Evolutionary conservation across 2,888 invertebrate species (phyloP).

Genomic region (Coronaproctus castanopsis): DNA sequence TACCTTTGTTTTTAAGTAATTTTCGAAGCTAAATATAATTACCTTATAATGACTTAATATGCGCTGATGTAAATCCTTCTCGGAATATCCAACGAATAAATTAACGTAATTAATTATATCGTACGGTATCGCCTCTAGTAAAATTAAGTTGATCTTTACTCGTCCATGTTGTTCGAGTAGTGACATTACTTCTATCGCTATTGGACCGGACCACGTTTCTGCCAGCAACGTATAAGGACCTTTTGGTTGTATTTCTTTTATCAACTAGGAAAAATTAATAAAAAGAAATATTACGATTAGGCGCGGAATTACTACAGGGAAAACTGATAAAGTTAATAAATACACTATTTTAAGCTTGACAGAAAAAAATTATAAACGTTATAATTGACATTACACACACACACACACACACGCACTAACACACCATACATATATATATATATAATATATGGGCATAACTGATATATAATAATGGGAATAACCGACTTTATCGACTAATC

Average conservation of each 20-base stretch:
- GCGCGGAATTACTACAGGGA: neutral
- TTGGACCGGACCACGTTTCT: conserved; percentile 37
- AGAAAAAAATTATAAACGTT: no score
- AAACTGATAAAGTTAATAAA: neutral
- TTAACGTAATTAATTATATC: conserved; percentile 1
- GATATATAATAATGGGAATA: no score
- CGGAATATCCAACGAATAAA: neutral
- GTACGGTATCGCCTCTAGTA: conserved; percentile 17
- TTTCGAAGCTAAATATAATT: no score
- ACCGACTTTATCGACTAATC: no score
- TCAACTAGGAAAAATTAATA: conserved; percentile 7
- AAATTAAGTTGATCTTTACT: conserved; percentile 16
- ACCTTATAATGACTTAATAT: neutral
- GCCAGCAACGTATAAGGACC: conserved; percentile 36
- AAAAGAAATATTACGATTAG: neutral
- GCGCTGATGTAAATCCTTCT: neutral
- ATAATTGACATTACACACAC: no score
- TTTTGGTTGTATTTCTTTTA: conserved; percentile 16
- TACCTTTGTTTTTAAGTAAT: no score
- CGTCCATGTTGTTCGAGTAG: conserved; percentile 26
- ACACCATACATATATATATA: no score
- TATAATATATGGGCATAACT: no score
- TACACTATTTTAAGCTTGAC: no score
- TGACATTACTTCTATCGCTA: conserved; percentile 31
- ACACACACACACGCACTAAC: no score